Evolutionary conservation across 1,140 invertebrate genomes (phyloP).

Genomic region (Apis laboriosa): DNA sequence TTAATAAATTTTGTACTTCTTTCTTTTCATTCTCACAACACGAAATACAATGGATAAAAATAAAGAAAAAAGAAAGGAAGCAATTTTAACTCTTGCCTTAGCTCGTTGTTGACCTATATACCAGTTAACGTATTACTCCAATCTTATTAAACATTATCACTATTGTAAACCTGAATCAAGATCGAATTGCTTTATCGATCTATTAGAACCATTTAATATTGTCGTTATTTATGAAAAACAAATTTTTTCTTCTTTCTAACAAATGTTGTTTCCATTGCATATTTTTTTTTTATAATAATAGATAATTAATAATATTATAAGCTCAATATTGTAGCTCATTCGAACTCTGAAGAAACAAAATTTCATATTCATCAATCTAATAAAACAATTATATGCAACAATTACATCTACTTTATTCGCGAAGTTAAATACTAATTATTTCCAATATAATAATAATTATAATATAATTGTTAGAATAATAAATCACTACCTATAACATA

Average conservation of each 20-base stretch:
- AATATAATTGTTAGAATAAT: too few relatives aligned
- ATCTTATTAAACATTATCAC: conserved; percentile 3
- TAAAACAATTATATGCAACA: too few relatives aligned
- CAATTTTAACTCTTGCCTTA: neutral
- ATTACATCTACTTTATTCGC: too few relatives aligned
- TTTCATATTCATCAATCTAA: too few relatives aligned
- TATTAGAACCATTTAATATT: neutral
- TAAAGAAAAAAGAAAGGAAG: neutral
- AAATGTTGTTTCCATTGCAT: neutral
- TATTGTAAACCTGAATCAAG: neutral
- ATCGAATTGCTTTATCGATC: neutral
- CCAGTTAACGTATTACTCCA: neutral
- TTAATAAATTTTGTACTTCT: neutral
- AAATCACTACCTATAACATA: neutral
- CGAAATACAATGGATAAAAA: neutral
- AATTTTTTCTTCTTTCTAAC: neutral
- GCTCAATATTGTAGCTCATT: too few relatives aligned
- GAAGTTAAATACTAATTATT: too few relatives aligned
- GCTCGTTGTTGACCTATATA: conserved; percentile 4
- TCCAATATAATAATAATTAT: too few relatives aligned
- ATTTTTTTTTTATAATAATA: neutral
- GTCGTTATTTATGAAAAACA: neutral
- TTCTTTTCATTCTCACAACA: neutral
- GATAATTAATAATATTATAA: too few relatives aligned
- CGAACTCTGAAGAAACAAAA: too few relatives aligned